Base-by-base conservation (phyloP, 2,113 vertebrate species). In the Gavialis gangeticus region DNA sequence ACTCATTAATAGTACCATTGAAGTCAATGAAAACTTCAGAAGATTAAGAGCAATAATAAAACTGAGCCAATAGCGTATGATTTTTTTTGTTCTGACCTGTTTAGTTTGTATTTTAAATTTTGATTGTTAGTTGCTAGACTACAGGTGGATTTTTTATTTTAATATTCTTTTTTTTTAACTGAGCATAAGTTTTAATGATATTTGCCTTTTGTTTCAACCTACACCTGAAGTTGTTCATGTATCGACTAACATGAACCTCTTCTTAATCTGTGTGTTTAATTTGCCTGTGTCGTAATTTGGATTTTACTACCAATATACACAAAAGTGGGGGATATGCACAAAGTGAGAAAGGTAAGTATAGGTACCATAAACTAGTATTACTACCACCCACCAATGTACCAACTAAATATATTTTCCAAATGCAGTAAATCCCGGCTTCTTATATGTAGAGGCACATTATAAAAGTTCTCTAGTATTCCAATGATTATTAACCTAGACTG, bases 391-490 rank as follows among this genome's bases (percentile, higher is more conserved):
- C 76, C 89, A 94, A 92, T 60, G 57, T 83, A 90, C 81, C 34
- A 92, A 91, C 84, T 89, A 87, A 91, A 91, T 77, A 25, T 83
- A 28, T 94, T 92, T 89, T 92, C 57, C 85, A 94, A 89, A 89
- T 93, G 67, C 56, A 62, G 69, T 80, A 24, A 93, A 94, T 88
- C 79, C 84, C 57, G 87, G 87, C 75, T 90, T 84, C 79, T 90
- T 90, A 67, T 75, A 64, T 34, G 75, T 92, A 75, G 28, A 87
- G 88, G 69, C 63, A 79, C 85, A 82, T 90, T 96, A 92, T 84
- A 92, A 82, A 93, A 30, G 71, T n/a, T 87, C 79, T 94, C 10
- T 75, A 84, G 71, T 56, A 62, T n/a, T 90, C 78, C 77, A 84
- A 93, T 62, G 79, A 86, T 64, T 91, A 56, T 64, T 89, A 93